Conservation (phyloP, 2,797 vertebrate species). For the Coregonus sp. region DNA sequence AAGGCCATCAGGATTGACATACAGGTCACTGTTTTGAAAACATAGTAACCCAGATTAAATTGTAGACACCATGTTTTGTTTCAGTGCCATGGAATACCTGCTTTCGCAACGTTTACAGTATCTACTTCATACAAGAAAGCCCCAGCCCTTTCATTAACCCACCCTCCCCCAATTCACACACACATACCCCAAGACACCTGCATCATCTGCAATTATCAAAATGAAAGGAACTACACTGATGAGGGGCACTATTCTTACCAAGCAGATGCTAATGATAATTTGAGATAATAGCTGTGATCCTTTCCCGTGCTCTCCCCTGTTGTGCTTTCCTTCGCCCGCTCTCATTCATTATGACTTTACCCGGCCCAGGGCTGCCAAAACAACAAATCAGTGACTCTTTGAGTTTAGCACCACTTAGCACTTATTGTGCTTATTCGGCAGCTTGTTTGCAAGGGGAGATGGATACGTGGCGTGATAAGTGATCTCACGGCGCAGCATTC, state of each 20-base stretch:
- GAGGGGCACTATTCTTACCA: constrained; percentile 65
- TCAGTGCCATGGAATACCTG: not conserved
- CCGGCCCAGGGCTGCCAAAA: constrained; percentile 61
- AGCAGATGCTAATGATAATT: constrained; percentile 78
- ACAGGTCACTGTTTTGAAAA: no score
- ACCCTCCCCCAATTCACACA: no score
- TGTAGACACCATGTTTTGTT: not conserved
- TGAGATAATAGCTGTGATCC: constrained; percentile 69
- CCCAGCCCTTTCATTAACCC: not conserved
- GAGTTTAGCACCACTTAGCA: constrained; percentile 62
- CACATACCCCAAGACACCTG: constrained; percentile 28
- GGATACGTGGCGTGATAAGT: constrained; percentile 68
- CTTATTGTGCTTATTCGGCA: constrained; percentile 71
- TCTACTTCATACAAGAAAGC: not conserved
- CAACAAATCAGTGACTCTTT: constrained; percentile 74
- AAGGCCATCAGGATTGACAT: no score
- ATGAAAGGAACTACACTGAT: constrained; percentile 68
- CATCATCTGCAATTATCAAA: constrained; percentile 69
- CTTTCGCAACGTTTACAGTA: not conserved
- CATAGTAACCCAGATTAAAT: not conserved
- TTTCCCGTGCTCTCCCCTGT: constrained; percentile 46
- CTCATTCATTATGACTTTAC: constrained; percentile 71
- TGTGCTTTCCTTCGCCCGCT: constrained; percentile 41
- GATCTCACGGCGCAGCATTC: constrained; percentile 47
- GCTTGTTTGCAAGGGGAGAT: constrained; percentile 65